Base-by-base conservation (phyloP, 2,113 vertebrate genomes). In the Plestiodon gilberti region DNA sequence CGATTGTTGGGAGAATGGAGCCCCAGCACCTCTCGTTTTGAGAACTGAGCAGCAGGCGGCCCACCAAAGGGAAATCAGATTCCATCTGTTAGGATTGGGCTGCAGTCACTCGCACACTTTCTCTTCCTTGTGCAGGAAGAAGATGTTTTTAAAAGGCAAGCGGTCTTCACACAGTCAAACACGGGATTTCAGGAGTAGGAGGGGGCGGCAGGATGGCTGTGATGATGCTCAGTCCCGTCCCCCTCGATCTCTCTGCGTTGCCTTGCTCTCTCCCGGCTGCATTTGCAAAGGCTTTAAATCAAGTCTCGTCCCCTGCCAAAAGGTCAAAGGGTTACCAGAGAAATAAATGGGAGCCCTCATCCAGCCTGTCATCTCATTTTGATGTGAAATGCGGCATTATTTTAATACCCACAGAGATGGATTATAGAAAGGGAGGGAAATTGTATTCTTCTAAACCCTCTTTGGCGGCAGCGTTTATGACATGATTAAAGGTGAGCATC, bases 361-460 rank as follows among this genome's bases (percentile, higher is more conserved):
- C 1, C 40, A 61, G 65, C 11, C 75, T 93, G 95, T 95, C 94
- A 95, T 94, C 92, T 95, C 93, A 91, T 79, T 92, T 85, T 61
- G 91, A 88, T 91, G 86, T 91, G 90, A 89, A 76, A 83, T 79
- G 90, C 87, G 61, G 79, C 48, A 73, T 88, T 93, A 93, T 93
- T 94, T 84, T 94, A 93, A 95, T 93, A 85, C 43, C 23, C 93
- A 20, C 61, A 77, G 79, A 90, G 86, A 88, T 22, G 59, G 87
- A 90, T 92, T 91, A 90, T 76, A 91, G 89, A 90, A 93, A 91
- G 92, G 75, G 89, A 90, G 91, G 90, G 93, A 91, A 94, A 94
- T 83, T 89, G 85, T 94, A 88, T 94, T 90, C 90, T 92, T 88
- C 92, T 87, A 82, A 91, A 91, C 89, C 84, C 81, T 33, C 89